These are phyloP conservation scores for Oreochromis tanganicae DNA, from an alignment of 2,113 vertebrate genomes.

Conservation along the genomic window DNA sequence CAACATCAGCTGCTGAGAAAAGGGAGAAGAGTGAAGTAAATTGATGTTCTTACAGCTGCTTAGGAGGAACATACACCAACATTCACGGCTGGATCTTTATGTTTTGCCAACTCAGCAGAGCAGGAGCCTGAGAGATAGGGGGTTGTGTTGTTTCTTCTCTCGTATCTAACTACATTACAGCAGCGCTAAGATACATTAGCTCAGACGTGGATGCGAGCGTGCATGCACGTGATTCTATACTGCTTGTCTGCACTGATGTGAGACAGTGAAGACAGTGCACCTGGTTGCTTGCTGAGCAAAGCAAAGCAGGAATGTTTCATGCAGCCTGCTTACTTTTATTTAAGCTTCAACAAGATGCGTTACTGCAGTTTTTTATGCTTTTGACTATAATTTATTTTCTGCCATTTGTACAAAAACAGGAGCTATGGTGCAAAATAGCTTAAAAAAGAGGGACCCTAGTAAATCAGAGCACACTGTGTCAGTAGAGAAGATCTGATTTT, in stretches of 20 bases:
- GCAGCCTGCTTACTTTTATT: background rate
- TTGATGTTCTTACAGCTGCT: background rate
- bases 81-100: constrained; percentile 12
- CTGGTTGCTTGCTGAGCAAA: background rate
- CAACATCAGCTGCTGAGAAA: background rate
- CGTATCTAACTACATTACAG: constrained; percentile 10
- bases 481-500: background rate
- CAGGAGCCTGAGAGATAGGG: background rate
- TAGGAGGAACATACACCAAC: background rate
- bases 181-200: background rate
- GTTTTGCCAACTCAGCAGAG: constrained; percentile 41
- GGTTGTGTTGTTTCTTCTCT: background rate
- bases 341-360: background rate
- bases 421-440: background rate
- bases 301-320: background rate
- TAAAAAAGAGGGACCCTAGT: background rate
- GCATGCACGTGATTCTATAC: background rate
- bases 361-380: background rate
- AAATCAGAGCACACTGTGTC: background rate
- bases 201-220: background rate
- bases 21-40: background rate
- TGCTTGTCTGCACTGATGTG: background rate
- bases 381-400: background rate
- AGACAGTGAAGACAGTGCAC: background rate
- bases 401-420: background rate